A percentile compares a stretch with the other conserved stretches of the same genome.
Conservation (phyloP, 2,888 invertebrate species). For the Holacanthella duospinosa region DNA sequence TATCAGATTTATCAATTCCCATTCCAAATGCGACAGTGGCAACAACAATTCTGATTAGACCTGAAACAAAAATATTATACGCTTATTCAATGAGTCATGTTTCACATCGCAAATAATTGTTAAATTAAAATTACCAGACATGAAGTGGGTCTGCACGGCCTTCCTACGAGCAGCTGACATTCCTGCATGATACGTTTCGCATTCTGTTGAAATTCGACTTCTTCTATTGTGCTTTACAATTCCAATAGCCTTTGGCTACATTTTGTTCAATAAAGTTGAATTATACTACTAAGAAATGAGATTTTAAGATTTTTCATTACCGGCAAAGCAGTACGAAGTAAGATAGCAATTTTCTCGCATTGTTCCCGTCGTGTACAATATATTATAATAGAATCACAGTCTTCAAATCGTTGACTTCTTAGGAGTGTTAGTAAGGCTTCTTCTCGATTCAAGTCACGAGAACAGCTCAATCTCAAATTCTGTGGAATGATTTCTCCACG, state of each 20-base stretch:
- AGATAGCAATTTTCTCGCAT: constrained; percentile 67
- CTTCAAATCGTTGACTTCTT: constrained; percentile 50
- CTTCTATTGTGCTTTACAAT: constrained; percentile 42
- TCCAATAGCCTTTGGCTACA: too few relatives aligned
- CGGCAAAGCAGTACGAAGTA: constrained; percentile 67
- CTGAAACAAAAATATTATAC: constrained; percentile 41
- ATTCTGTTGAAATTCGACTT: constrained; percentile 55
- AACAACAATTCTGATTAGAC: constrained; percentile 67
- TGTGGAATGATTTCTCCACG: constrained; percentile 69
- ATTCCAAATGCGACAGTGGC: constrained; percentile 98
- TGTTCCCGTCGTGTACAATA: constrained; percentile 89
- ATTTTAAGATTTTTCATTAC: constrained; percentile 40
- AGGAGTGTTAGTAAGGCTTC: constrained; percentile 63
- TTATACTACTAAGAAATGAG: too few relatives aligned
- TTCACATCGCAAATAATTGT: too few relatives aligned
- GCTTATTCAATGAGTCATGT: too few relatives aligned
- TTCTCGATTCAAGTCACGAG: constrained; percentile 70
- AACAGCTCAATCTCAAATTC: constrained; percentile 69
- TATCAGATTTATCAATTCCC: constrained; percentile 96
- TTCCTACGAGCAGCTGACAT: constrained; percentile 67
- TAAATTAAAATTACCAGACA: constrained; percentile 56
- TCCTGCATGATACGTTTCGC: constrained; percentile 88
- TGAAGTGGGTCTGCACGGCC: constrained; percentile 75
- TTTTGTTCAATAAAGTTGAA: background rate
- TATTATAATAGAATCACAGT: constrained; percentile 73